Conservation (phyloP, 2,113 vertebrate species). For the Phalacrocorax pelagicus region DNA sequence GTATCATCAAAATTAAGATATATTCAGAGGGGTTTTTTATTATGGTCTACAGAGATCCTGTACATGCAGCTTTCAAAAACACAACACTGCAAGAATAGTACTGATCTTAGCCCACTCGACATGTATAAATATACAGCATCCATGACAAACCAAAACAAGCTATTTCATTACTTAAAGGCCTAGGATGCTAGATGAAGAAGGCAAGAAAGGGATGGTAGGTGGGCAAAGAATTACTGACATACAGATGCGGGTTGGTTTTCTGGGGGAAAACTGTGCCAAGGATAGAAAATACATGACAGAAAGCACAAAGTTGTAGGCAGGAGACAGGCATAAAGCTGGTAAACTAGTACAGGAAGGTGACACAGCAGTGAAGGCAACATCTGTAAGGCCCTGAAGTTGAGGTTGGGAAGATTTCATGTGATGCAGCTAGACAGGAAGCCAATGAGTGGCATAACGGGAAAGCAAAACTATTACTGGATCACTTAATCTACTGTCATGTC, state of each 20-base stretch:
- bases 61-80: neutral
- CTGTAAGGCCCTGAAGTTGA: neutral
- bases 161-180: neutral
- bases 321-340: neutral
- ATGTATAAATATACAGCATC: neutral
- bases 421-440: neutral
- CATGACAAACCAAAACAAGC: neutral
- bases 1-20: neutral
- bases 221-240: neutral
- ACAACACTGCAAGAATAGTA: neutral
- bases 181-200: neutral
- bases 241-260: neutral
- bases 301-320: neutral
- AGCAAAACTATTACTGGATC: neutral
- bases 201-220: neutral
- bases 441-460: neutral
- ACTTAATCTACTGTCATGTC: neutral
- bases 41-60: neutral
- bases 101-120: neutral
- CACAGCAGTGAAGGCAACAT: neutral
- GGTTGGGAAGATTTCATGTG: neutral
- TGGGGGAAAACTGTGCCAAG: neutral
- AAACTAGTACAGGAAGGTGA: neutral
- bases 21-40: neutral
- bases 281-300: neutral